Percentiles rank a stretch among this genome's conserved stretches.
Evolutionary conservation across 2,888 invertebrate species (phyloP).

Genomic region (Plagiodera versicolora): DNA sequence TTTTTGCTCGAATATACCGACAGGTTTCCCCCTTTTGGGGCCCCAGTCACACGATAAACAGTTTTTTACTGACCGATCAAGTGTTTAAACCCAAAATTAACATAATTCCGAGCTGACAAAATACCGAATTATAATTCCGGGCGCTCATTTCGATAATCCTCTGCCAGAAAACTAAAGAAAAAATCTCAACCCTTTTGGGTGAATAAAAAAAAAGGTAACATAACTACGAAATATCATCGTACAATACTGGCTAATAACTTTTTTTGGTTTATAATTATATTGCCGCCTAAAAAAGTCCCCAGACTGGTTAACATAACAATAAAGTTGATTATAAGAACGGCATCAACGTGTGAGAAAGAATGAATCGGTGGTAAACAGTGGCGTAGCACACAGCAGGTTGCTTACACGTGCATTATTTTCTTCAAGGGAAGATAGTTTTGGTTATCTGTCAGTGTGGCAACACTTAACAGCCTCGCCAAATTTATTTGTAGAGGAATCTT

Average conservation of each 20-base stretch:
- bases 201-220: conserved; percentile 13
- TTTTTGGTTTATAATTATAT: conserved; percentile 28
- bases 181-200: not conserved
- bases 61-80: not conserved
- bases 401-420: not conserved
- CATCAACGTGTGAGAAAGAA: conserved; percentile 24
- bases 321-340: conserved; percentile 34
- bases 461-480: no score
- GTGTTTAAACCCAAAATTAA: not conserved
- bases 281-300: conserved; percentile 22
- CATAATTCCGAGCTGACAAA: not conserved
- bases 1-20: not conserved
- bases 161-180: conserved; percentile 4
- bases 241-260: conserved; percentile 28
- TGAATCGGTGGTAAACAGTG: conserved; percentile 19
- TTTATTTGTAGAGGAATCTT: no score
- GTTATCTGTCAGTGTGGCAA: no score
- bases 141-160: conserved; percentile 7
- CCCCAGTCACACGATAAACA: not conserved
- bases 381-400: no score
- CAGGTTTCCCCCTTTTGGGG: not conserved
- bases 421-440: no score
- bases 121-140: not conserved
- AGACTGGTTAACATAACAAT: conserved; percentile 38
- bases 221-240: conserved; percentile 21